A percentile compares a stretch with the other conserved stretches of the same genome.
These are phyloP conservation scores for Pimephales promelas DNA, from an alignment of 2,113 vertebrate genomes.

Conservation along the genomic window DNA sequence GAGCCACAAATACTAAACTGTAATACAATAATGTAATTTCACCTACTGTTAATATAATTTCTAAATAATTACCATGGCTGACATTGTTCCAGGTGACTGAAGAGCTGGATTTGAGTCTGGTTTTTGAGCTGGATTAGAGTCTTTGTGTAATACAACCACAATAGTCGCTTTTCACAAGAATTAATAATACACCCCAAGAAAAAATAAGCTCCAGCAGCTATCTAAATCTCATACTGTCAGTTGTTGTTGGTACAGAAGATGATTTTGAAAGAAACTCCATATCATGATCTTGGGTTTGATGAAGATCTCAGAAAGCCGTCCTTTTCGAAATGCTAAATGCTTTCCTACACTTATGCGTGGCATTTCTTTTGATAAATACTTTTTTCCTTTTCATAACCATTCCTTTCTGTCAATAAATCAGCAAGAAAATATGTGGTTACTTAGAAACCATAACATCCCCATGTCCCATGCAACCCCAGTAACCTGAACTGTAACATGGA, in stretches of 20 bases:
- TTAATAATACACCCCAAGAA: not conserved
- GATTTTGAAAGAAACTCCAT: not conserved
- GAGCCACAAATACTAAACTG: not conserved
- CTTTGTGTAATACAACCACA: not conserved
- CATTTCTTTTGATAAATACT: not conserved
- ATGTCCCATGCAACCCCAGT: not conserved
- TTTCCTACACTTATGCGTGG: not conserved
- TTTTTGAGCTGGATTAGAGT: not conserved
- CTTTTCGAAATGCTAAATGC: not conserved
- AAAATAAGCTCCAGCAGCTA: not conserved
- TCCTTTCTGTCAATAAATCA: not conserved
- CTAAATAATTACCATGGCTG: not conserved
- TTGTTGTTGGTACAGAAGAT: not conserved
- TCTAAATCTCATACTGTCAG: not conserved
- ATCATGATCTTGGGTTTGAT: not conserved
- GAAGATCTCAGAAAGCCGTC: not conserved
- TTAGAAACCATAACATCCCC: constrained; percentile 11
- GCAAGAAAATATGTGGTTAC: not conserved
- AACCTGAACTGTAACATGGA: not conserved
- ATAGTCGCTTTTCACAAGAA: not conserved
- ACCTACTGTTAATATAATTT: not conserved
- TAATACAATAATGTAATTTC: constrained; percentile 1
- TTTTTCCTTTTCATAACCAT: not conserved
- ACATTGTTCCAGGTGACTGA: not conserved
- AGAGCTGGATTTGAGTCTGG: not conserved